Conservation (phyloP, 2,797 vertebrate genomes). For the Gymnopithys bicolor region DNA sequence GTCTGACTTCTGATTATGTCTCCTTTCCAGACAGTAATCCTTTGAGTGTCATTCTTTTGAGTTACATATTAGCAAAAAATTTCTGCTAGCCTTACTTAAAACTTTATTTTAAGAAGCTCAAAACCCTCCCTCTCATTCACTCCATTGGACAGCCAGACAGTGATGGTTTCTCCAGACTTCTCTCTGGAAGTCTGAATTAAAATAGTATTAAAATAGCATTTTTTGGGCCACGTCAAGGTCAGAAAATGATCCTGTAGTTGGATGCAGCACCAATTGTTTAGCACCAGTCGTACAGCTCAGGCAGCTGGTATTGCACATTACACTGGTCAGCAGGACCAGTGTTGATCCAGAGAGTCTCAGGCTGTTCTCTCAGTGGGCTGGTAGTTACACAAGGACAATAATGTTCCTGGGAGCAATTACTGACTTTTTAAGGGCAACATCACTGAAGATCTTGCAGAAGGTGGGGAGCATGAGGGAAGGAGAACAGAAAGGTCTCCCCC, state of each 20-base stretch:
- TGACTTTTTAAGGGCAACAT: not conserved
- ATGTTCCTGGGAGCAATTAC: not conserved
- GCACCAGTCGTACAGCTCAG: not conserved
- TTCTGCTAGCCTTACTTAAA: not conserved
- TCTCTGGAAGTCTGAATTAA: not conserved
- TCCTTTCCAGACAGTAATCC: not conserved
- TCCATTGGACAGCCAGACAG: not conserved
- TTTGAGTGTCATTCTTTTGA: not conserved
- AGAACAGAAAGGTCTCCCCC: not conserved
- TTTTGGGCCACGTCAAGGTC: not conserved
- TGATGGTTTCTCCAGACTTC: not conserved
- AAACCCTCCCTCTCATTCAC: not conserved
- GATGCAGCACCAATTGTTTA: not conserved
- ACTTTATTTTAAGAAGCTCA: not conserved
- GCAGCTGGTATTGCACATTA: not conserved
- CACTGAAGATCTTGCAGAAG: not conserved
- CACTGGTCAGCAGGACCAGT: not conserved
- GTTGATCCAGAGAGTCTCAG: not conserved
- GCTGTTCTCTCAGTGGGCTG: not conserved
- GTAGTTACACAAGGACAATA: not conserved
- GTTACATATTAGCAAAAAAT: not conserved
- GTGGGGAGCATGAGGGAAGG: not conserved
- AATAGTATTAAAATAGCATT: not conserved
- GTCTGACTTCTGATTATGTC: not conserved
- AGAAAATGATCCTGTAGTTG: not conserved